Conservation (phyloP, 2,113 vertebrate genomes). For the Ovis aries region ARS-UI_Ramb_v3.0 NC_056067.1:57874501-57875000, state of each 20-base stretch:
- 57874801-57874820: conserved; percentile 24
- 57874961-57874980: not conserved
- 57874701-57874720: not conserved
- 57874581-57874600: not conserved
- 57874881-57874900: not conserved
- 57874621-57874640: not conserved
- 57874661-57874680: not conserved
- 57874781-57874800: conserved; percentile 4
- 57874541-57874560: not conserved
- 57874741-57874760: not conserved
- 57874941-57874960: not conserved
- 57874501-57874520: not conserved
- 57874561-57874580: not conserved
- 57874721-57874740: not conserved
- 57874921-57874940: not conserved
- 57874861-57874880: conserved; percentile 22
- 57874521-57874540: not conserved
- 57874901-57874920: not conserved
- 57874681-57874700: not conserved
- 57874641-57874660: not conserved
- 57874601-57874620: not conserved
- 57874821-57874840: not conserved
- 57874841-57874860: not conserved
- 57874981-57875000: not conserved
- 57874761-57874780: not conserved